phyloP scores from a whole-genome alignment of 2,888 invertebrate genomes.

The Reticulitermes lucifugus region DNA sequence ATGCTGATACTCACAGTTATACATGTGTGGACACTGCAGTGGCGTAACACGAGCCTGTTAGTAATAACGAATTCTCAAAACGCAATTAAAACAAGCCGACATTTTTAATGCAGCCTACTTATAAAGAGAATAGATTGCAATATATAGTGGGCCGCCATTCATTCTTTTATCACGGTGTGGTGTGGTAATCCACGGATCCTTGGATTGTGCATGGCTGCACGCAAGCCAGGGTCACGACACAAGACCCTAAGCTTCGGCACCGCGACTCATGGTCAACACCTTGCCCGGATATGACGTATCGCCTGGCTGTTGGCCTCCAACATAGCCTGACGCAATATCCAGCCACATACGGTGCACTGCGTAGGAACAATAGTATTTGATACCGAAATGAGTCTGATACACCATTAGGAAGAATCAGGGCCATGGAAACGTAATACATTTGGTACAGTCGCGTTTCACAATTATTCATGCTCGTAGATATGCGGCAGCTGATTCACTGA shows the following conservation, averaged over 20 bases:
- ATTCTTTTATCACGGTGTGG: neutral
- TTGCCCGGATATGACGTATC: conserved; percentile 28
- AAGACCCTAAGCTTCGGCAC: conserved; percentile 12
- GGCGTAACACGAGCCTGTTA: neutral
- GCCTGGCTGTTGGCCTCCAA: conserved; percentile 19
- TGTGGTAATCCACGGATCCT: conserved; percentile 39
- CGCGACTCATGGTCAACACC: conserved; percentile 32
- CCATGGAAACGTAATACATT: neutral
- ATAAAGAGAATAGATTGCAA: conserved; percentile 23
- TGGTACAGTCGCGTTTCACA: neutral
- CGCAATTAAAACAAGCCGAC: neutral
- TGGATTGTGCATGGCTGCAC: conserved; percentile 42
- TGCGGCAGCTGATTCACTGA: neutral
- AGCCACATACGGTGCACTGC: conserved; percentile 25
- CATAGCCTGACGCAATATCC: conserved; percentile 9
- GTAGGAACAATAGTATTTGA: conserved; percentile 25
- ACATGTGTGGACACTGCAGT: neutral
- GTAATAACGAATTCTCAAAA: neutral
- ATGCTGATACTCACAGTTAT: neutral
- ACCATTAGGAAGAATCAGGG: neutral
- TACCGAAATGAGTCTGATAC: neutral
- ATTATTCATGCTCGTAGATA: neutral
- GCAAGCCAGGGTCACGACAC: conserved; percentile 42
- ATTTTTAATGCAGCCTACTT: neutral
- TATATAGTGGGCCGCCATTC: neutral